Evolutionary conservation across 23 tunicate species (phyloP), one percentile per base, ranked within the genome.

Genomic region (Halocynthia roretzi): DNA sequence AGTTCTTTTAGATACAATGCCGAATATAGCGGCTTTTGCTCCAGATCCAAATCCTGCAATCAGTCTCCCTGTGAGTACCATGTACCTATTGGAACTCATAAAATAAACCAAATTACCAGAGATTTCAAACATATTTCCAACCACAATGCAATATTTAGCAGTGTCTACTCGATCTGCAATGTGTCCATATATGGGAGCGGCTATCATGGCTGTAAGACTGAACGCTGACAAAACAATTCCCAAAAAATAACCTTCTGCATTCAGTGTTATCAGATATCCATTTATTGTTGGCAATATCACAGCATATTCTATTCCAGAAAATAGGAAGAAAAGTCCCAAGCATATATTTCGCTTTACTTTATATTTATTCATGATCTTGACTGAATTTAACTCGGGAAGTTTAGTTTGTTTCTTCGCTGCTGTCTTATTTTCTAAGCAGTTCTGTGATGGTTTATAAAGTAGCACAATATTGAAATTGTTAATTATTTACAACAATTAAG

Each of bases 11-110:
- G 91, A 80, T 12, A 89, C 83, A 82, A 81, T 84, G 0, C 96
- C 96, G 67, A 89, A 80, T 12, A 84, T 80, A 7, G 89, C 68
- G 22, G 96, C 84, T 8, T 80, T 85, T 6, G 96, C 80, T 8
- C 96, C 96, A 0, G 96, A 78, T 75, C 96, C 96, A 12, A 89
- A 15, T 8, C 96, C 96, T 11, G 96, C 88, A 15, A 89, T 61
- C n/a, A 89, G 75, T 51, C 96, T 62, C 67, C 84, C 74, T 6
- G 77, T 82, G 67, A 84, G 17, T 9, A 89, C 82, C 82, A 89
- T 84, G 18, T 54, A 68, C 7, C 75, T 80, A 56, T 50, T 58
- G 14, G 20, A 55, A 12, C 85, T 83, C 10, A 68, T 72, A 71
- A 89, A 81, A 52, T 89, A 89, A 89, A 89, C 61, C 7, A 84